Evolutionary conservation across 2,113 vertebrate species (phyloP), one percentile per base, ranked within the genome.

Genomic region (Prochilodus magdalenae): DNA sequence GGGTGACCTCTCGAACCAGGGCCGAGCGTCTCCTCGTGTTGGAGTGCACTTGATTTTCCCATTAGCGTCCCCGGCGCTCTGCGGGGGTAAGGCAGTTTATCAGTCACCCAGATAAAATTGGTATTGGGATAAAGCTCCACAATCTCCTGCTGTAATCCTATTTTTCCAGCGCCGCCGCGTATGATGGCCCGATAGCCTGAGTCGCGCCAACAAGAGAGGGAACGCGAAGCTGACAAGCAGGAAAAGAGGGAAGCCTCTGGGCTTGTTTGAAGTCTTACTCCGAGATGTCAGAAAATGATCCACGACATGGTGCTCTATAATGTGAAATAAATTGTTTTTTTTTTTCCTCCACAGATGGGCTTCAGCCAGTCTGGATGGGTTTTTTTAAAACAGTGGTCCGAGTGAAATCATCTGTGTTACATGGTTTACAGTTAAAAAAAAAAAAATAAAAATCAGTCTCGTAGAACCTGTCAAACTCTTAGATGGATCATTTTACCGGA

Each of bases 31-130:
- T 72, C n/a, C 14, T 53, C 24, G 29, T 77, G 81, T 83, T 79
- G 73, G 72, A 76, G 29, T 77, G 40, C 77, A 36, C 81, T 77
- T 44, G 55, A 57, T 57, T 47, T 65, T 80, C 59, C 84, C 66
- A 83, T 86, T 86, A 86, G 81, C 81, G 80, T 47, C 73, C 14
- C 72, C 51, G 69, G n/a, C 74, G 63, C 77, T 83, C 80, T 76
- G 71, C 72, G 44, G 57, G 70, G 80, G 69, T 76, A 80, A 71
- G 24, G 73, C 81, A 83, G 81, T 86, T 86, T 83, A 86, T 86
- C 84, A 86, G 77, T 49, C 69, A 67, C 53, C 84, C 82, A 86
- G 81, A 86, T 84, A 83, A 86, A 86, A 86, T 84, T 83, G 75
- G 82, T 81, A 86, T 81, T 84, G 85, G 82, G 82, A 86, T 83